Evolutionary conservation across 2,888 invertebrate genomes (phyloP).

Genomic region (Macaria notata): DNA sequence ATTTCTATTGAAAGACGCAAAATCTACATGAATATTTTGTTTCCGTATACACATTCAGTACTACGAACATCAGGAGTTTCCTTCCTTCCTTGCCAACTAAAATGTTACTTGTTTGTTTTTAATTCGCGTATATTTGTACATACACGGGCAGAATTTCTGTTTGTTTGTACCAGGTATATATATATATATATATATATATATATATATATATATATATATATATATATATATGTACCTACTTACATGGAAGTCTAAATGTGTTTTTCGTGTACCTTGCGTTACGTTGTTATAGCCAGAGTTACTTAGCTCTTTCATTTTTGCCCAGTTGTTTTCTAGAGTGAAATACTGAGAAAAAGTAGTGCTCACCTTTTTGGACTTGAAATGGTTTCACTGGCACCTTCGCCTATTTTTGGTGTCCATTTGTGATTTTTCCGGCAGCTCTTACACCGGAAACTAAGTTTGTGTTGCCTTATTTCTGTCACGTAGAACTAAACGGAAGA

Average conservation of each 20-base stretch:
- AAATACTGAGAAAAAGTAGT: slow-evolving; percentile 3
- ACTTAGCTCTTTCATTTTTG: slow-evolving; percentile 4
- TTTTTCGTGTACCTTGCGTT: slow-evolving; percentile 7
- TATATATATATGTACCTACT: too few species aligned
- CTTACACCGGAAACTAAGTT: neutral
- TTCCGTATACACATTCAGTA: too few species aligned
- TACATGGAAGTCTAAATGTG: neutral
- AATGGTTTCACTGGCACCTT: slow-evolving; percentile 7
- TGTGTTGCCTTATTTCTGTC: slow-evolving; percentile 25
- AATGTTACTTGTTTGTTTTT: slow-evolving; percentile 14
- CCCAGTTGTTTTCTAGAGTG: neutral
- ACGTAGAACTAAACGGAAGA: slow-evolving; percentile 12
- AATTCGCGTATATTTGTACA: slow-evolving; percentile 4
- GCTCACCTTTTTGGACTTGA: slow-evolving; percentile 6
- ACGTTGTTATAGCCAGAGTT: slow-evolving; percentile 1
- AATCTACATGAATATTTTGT: too few species aligned
- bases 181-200: too few species aligned
- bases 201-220: too few species aligned
- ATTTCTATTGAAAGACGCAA: too few species aligned
- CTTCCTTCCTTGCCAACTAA: slow-evolving; percentile 1
- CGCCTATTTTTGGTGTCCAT: slow-evolving; percentile 12
- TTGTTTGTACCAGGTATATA: neutral
- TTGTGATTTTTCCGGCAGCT: slow-evolving; percentile 9
- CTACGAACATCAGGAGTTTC: too few species aligned
- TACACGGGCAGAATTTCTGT: neutral